Conservation (phyloP, 2,113 vertebrate genomes). For the Dascyllus trimaculatus region DNA sequence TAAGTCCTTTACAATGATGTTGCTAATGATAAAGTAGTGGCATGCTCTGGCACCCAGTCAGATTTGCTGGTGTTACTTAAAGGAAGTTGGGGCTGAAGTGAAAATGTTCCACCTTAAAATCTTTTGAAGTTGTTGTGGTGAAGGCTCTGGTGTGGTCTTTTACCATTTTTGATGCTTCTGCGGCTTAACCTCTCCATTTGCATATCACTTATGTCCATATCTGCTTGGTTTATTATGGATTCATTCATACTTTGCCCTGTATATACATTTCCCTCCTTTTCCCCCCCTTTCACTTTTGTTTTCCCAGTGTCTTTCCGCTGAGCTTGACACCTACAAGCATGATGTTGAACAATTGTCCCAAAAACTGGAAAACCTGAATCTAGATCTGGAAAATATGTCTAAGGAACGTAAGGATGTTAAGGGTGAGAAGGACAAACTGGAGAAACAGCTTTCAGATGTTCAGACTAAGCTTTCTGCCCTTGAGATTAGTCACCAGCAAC, state of each 20-base stretch:
- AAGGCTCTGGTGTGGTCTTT: conserved; percentile 56
- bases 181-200: conserved; percentile 73
- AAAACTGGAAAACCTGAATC: conserved; percentile 89
- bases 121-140: conserved; percentile 29
- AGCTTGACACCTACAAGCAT: conserved; percentile 93
- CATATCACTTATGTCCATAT: conserved; percentile 67
- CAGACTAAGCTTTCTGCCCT: conserved; percentile 81
- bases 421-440: conserved; percentile 85
- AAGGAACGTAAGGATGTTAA: conserved; percentile 87
- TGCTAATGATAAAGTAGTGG: neutral
- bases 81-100: conserved; percentile 26
- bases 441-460: conserved; percentile 84
- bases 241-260: conserved; percentile 71
- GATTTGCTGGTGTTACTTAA: neutral
- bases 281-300: conserved; percentile 80
- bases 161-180: conserved; percentile 65
- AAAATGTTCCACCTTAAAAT: conserved; percentile 60
- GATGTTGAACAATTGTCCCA: conserved; percentile 91
- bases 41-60: neutral
- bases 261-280: conserved; percentile 83
- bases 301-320: conserved; percentile 93
- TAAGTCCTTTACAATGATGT: neutral
- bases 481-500: conserved; percentile 81
- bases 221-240: conserved; percentile 76
- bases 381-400: conserved; percentile 87